Base-by-base conservation (phyloP, 2,888 invertebrate genomes). In the Piscicola geometra region DNA sequence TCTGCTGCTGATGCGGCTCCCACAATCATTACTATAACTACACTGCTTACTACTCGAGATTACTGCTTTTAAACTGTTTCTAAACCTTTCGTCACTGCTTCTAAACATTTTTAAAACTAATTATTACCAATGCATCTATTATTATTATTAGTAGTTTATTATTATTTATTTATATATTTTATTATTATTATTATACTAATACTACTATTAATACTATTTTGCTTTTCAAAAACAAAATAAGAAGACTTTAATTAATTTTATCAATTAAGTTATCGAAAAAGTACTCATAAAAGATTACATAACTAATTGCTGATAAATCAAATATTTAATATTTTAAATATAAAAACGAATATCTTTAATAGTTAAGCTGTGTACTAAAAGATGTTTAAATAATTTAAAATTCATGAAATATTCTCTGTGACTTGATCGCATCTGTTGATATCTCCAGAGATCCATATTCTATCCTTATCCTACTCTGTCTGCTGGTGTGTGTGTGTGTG, bases 361-460 rank as follows among this genome's bases (percentile, higher is more conserved):
- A n/a, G n/a, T n/a, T n/a, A n/a, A n/a, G n/a, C n/a, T n/a, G n/a
- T n/a, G n/a, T n/a, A n/a, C n/a, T 56, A 56, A 5, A 5, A 56
- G 25, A 9, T 5, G n/a, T 18, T 56, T 56, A 56, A 56, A 56
- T 56, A 56, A 56, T 56, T 56, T 25, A 56, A 56, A 25, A 3
- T 56, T 56, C n/a, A 9, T 56, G 60, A 56, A 56, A 56, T 56
- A 56, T 56, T 56, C 15, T 56, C 15, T 56, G 25, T 25, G 60
- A 56, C 60, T 56, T 56, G 60, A 56, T 56, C 60, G 60, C 60
- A 56, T 56, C 60, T 56, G 60, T 56, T 56, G 60, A 41, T 56
- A 25, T 25, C 60, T 56, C 60, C 9, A 5, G 60, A 56, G 60
- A 56, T 56, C 60, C 60, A 56, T 56, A 56, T 56, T 56, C 60